Percentiles rank a stretch among this genome's conserved stretches.
phyloP scores from a whole-genome alignment of 1,140 invertebrate species.

The Tetranychus urticae region DNA sequence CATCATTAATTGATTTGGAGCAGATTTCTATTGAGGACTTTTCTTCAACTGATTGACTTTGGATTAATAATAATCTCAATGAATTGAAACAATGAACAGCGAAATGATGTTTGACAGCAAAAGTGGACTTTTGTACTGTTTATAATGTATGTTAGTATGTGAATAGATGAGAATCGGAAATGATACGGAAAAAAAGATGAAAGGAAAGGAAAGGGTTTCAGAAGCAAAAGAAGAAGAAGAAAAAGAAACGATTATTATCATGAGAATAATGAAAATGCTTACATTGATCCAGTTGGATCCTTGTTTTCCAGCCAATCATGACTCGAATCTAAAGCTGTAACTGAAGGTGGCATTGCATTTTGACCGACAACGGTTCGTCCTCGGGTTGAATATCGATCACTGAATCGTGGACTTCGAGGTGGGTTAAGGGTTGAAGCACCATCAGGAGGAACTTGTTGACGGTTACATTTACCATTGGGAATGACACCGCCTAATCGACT shows the following conservation, averaged over 20 bases:
- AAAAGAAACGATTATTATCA: neutral
- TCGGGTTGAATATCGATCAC: neutral
- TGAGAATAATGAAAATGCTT: neutral
- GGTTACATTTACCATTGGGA: neutral
- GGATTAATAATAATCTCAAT: too few relatives aligned
- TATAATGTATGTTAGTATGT: neutral
- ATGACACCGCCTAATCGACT: neutral
- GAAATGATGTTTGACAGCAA: too few relatives aligned
- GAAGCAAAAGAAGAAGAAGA: neutral
- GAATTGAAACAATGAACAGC: too few relatives aligned
- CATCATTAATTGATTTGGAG: too few relatives aligned
- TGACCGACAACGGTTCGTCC: neutral
- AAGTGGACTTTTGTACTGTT: too few relatives aligned
- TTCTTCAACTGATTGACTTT: too few relatives aligned
- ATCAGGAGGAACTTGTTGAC: slow-evolving; percentile 14
- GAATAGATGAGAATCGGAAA: neutral
- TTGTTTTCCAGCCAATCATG: neutral
- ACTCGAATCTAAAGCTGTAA: neutral
- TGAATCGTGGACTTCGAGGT: slow-evolving; percentile 11
- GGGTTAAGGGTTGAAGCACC: slow-evolving; percentile 14
- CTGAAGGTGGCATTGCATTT: neutral
- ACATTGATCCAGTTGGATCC: neutral
- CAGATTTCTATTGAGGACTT: too few relatives aligned
- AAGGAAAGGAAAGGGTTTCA: neutral
- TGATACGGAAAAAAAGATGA: neutral